Base-by-base conservation (phyloP, 2,113 vertebrate species). In the Egretta garzetta region DNA sequence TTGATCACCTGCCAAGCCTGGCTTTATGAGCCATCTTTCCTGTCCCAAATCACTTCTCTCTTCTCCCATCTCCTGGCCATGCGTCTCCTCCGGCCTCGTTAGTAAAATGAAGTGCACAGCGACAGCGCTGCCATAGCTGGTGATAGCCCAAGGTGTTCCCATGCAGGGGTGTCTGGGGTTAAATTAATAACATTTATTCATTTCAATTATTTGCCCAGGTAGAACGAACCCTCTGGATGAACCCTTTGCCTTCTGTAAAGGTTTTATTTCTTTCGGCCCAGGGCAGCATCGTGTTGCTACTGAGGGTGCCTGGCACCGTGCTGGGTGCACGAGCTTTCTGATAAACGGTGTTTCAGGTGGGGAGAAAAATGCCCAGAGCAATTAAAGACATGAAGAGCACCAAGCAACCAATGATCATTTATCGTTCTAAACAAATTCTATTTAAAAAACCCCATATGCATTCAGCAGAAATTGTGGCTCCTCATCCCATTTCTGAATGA, bases 221-320 rank as follows among this genome's bases (percentile, higher is more conserved):
- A 64, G 2, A 13, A 4, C 2, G 7, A 88, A 49, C 1, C 10
- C 8, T 75, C 62, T 49, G 53, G 23, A 68, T 80, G 24, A 91
- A 10, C 24, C 56, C 9, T 35, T 35, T 76, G 19, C 3, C 60
- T 12, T 35, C 90, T 26, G 55, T 28, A 37, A n/a, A 55, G 33
- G 43, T 23, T 50, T 64, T 64, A 41, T 49, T 37, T 62, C 19
- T 81, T 68, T 73, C 41, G 1, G 1, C 3, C 4, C 7, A 15
- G 45, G 27, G 10, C 1, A 4, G 17, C 32, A 14, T 71, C 0
- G 0, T 71, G 41, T 26, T 50, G 45, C 37, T 86, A 5, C 30
- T 5, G 3, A 52, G 23, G 13, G 12, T 49, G n/a, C 52, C 37
- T 13, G 8, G 18, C 28, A 63, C 18, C 10, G 0, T 47, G 11